Percentiles rank a stretch among this genome's conserved stretches.
These are phyloP conservation scores for Torymus tubicola DNA, from an alignment of 2,888 invertebrate species.

Conservation along the genomic window DNA sequence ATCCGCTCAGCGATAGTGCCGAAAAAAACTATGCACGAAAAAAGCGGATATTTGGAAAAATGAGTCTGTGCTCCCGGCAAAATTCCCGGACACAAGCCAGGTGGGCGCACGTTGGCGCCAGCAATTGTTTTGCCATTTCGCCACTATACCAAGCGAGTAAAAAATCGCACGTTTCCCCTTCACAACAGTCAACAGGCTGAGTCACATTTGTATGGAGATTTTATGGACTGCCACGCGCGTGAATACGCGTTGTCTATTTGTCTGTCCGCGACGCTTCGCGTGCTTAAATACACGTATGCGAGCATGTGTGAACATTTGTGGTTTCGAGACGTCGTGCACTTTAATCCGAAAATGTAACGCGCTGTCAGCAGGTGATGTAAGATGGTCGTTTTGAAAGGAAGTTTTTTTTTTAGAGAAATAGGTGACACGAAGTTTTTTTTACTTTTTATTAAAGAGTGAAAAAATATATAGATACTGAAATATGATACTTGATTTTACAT, in stretches of 20 bases:
- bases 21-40: too few relatives aligned
- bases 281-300: not conserved
- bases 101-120: not conserved
- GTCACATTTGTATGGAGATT: conserved; percentile 53
- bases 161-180: not conserved
- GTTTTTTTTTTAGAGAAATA: not conserved
- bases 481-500: too few relatives aligned
- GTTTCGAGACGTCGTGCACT: conserved; percentile 6
- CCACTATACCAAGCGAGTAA: not conserved
- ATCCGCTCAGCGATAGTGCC: too few relatives aligned
- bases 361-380: not conserved
- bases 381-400: not conserved
- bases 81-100: too few relatives aligned
- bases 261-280: not conserved
- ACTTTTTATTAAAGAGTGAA: too few relatives aligned
- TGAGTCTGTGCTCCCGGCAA: too few relatives aligned
- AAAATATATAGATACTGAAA: too few relatives aligned
- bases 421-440: too few relatives aligned
- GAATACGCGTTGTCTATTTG: not conserved
- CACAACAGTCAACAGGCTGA: conserved; percentile 28
- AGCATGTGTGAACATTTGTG: not conserved
- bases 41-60: too few relatives aligned
- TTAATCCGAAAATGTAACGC: conserved; percentile 19
- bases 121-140: conserved; percentile 27
- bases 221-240: conserved; percentile 36